Evolutionary conservation across 2,797 vertebrate genomes (phyloP), one percentile per base, ranked within the genome.

Genomic region (Galagoides demidoff): DNA sequence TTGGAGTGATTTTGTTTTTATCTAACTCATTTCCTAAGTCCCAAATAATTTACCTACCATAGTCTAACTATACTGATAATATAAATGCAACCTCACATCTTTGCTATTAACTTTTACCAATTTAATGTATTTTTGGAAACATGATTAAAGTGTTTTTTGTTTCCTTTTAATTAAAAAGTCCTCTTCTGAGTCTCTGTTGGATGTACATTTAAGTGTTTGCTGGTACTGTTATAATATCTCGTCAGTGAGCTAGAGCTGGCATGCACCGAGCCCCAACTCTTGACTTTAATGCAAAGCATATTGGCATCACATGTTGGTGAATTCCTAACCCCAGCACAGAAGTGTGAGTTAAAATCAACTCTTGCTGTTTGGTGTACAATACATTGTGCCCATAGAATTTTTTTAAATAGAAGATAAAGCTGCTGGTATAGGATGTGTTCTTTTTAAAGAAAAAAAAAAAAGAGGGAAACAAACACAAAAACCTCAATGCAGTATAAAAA

Each of bases 351-450:
- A 90, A 97, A 97, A 94, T 92, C 85, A 82, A 59, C 63, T 97
- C 90, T 97, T 0, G 4, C 89, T 98, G 64, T 92, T 90, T 96
- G 97, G 82, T 93, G 96, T 95, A 96, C 31, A 85, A 19, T 85
- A 76, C 90, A 77, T 7, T 84, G 14, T 86, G 79, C 39, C 64
- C 93, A 92, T 57, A 94, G 92, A 97, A 93, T 92, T 94, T 98
- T 98, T 93, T 98, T 97, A 97, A 98, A 81, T 97, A 97, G 90
- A 94, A 94, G 84, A 98, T 91, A 98, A 96, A 98, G 98, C 97
- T 98, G 98, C 98, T 98, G 97, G 95, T 98, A 96, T 93, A 98
- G 96, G 92, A 96, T 97, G 96, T 97, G 86, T 98, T 97, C 96
- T 94, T 98, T 98, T 98, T 98, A 45, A 98, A 98, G 97, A 89